Percentiles rank a stretch among this genome's conserved stretches.
These are phyloP conservation scores for Eretmocerus hayati DNA, from an alignment of 2,888 invertebrate genomes.

Conservation along the genomic window DNA sequence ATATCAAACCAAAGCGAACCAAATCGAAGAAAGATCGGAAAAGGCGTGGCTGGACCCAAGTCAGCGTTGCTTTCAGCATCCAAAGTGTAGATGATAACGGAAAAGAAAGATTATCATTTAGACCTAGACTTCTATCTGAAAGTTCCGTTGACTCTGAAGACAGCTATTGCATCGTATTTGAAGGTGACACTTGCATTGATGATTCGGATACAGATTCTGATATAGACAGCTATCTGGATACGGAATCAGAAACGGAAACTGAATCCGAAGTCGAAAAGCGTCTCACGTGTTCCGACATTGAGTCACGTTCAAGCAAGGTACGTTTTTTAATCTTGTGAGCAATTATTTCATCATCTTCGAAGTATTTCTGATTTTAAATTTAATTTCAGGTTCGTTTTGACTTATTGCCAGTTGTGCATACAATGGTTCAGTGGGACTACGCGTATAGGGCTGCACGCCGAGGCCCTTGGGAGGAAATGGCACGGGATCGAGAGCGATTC, in stretches of 20 bases:
- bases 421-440: slow-evolving; percentile 52
- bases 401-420: slow-evolving; percentile 45
- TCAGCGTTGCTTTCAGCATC: background rate
- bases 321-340: background rate
- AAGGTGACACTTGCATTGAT: slow-evolving; percentile 21
- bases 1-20: slow-evolving; percentile 21
- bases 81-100: slow-evolving; percentile 1
- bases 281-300: background rate
- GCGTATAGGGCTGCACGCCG: slow-evolving; percentile 53
- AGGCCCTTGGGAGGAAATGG: slow-evolving; percentile 54
- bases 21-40: slow-evolving; percentile 16
- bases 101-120: slow-evolving; percentile 2
- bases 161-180: slow-evolving; percentile 37
- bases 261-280: background rate
- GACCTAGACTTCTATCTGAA: slow-evolving; percentile 25
- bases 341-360: background rate
- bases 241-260: slow-evolving; percentile 12
- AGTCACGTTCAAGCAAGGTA: background rate
- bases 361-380: background rate
- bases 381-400: slow-evolving; percentile 51
- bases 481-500: slow-evolving; percentile 51
- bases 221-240: slow-evolving; percentile 4
- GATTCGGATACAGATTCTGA: slow-evolving; percentile 8
- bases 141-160: slow-evolving; percentile 40
- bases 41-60: background rate